Evolutionary conservation across 2,797 vertebrate species (phyloP).

Genomic region (Phalanger gymnotis): DNA sequence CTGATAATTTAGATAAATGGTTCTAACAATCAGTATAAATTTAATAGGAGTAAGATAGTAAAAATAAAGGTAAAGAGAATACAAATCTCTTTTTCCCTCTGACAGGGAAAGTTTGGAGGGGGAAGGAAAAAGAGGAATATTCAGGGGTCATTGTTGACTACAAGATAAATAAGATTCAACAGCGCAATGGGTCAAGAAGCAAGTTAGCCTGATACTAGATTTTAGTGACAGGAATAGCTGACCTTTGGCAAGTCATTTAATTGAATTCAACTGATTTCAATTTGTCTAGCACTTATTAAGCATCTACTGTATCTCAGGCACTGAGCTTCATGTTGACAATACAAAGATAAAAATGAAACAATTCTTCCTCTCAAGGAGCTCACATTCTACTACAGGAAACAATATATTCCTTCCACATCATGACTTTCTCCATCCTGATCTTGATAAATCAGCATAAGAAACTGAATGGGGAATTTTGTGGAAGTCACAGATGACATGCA

Average conservation of each 20-base stretch:
- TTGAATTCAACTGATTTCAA: too few relatives aligned
- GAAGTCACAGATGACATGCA: too few relatives aligned
- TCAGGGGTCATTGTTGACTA: background rate
- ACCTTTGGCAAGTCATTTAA: background rate
- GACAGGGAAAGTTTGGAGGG: background rate
- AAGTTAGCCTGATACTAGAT: background rate
- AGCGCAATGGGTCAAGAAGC: background rate
- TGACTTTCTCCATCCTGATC: too few relatives aligned
- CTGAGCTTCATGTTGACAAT: too few relatives aligned
- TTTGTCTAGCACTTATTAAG: too few relatives aligned
- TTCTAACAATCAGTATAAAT: background rate
- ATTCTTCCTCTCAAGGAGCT: too few relatives aligned
- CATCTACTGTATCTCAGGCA: too few relatives aligned
- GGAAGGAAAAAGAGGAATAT: background rate
- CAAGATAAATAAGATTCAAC: background rate
- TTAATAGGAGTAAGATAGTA: background rate
- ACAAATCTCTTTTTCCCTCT: background rate
- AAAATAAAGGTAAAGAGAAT: background rate
- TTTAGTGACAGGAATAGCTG: background rate
- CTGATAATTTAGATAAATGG: background rate
- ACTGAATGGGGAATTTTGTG: too few relatives aligned
- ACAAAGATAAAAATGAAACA: too few relatives aligned
- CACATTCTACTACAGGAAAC: too few relatives aligned
- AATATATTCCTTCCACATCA: too few relatives aligned
- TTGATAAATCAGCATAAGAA: too few relatives aligned